Conservation (phyloP, 2,113 vertebrate genomes). For the Bombycilla garrulus region DNA sequence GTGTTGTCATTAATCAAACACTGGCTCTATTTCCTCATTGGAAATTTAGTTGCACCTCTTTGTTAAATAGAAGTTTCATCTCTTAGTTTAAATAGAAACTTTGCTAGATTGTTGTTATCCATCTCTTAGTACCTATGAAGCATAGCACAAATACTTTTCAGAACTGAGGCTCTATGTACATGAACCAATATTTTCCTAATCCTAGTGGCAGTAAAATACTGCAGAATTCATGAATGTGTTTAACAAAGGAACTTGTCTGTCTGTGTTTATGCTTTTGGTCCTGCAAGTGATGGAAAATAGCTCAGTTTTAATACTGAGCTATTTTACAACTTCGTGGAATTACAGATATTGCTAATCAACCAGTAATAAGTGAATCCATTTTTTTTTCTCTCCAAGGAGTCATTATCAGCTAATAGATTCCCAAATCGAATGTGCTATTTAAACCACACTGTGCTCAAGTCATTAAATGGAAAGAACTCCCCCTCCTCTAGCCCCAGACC, state of each 20-base stretch:
- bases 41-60: background rate
- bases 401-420: conserved; percentile 15
- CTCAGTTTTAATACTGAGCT: background rate
- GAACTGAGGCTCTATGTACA: background rate
- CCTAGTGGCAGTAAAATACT: background rate
- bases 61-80: background rate
- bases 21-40: background rate
- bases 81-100: background rate
- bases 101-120: background rate
- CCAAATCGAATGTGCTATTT: conserved; percentile 2
- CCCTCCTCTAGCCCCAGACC: background rate
- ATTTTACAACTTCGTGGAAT: background rate
- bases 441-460: background rate
- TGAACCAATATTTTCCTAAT: background rate
- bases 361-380: background rate
- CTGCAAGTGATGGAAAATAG: background rate
- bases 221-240: background rate
- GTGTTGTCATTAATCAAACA: background rate
- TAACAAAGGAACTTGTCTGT: background rate
- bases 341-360: conserved; percentile 22
- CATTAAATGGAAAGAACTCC: background rate
- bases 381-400: background rate
- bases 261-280: background rate
- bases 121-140: background rate
- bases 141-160: background rate